A percentile compares a stretch with the other conserved stretches of the same genome.
Conservation (phyloP, 2,797 vertebrate species). For the Sebastes flavidus region DNA sequence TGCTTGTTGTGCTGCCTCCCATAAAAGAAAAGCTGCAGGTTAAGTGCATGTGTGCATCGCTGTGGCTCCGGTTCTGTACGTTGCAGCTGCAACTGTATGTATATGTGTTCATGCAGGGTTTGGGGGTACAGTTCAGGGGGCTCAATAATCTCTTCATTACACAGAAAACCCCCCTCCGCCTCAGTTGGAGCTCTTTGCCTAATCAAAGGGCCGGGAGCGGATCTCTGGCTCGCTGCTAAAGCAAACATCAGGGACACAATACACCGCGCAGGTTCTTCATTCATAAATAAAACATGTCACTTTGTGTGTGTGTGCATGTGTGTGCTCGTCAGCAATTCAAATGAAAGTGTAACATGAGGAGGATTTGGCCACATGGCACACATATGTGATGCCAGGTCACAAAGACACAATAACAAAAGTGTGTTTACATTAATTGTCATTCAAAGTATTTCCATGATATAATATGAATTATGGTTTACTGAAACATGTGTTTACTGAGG, state of each 20-base stretch:
- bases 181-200: constrained; percentile 80
- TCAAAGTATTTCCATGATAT: not conserved
- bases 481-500: not conserved
- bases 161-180: constrained; percentile 61
- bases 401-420: not conserved
- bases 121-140: constrained; percentile 82
- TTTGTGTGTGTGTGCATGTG: constrained; percentile 1
- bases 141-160: constrained; percentile 89
- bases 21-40: constrained; percentile 73
- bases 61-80: not conserved
- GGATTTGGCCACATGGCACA: constrained; percentile 15
- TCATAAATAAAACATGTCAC: constrained; percentile 84
- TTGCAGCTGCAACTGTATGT: constrained; percentile 41
- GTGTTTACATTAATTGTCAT: not conserved
- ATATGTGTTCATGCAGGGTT: constrained; percentile 44
- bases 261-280: constrained; percentile 70
- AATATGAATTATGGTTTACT: not conserved
- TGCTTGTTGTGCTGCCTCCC: constrained; percentile 76
- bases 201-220: constrained; percentile 85
- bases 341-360: constrained; percentile 66
- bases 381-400: constrained; percentile 3
- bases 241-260: constrained; percentile 77
- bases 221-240: constrained; percentile 74
- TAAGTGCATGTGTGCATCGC: constrained; percentile 56
- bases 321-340: constrained; percentile 53